Evolutionary conservation across 2,113 vertebrate genomes (phyloP), one percentile per base, ranked within the genome.

Genomic region (Sula dactylatra): DNA sequence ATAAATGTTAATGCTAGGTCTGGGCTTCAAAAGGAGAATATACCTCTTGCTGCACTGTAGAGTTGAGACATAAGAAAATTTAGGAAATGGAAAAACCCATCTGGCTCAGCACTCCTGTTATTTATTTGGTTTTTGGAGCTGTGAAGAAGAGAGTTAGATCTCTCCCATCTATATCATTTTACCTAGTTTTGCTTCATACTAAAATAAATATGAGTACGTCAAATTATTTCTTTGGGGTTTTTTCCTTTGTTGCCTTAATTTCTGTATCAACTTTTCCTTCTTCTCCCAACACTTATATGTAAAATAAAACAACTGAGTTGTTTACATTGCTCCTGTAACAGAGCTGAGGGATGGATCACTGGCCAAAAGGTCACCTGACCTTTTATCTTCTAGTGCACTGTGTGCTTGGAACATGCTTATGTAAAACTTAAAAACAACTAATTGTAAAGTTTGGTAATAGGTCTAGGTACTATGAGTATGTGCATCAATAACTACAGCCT

Each of bases 1-100:
- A 52, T 95, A 96, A 94, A 93, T 94, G 94, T 96, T 97, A 94
- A 91, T 92, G 70, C 66, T 94, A 29, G 81, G 26, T 82, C 70
- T 87, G 27, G 69, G 83, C 86, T 95, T 97, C 90, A 93, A 93
- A 96, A 93, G 87, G 45, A 91, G 80, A 86, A 20, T 77, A 62
- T 82, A 22, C 31, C 16, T 13, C 52, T 89, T 86, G 34, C 80
- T 84, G 22, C 93, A 91, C 49, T 38, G 29, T 42, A 64, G 64
- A 83, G 72, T 31, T 86, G 79, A 89, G 61, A 86, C 25, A 16
- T 64, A 82, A 92, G 44, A 76, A 96, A 91, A 67, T 71, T 76
- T 84, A 84, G 69, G 71, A 93, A 91, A 89, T 31, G 20, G 65
- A 72, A 95, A 92, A 79, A 8, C 11, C 22, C 42, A n/a, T 83